Percentiles rank a stretch among this genome's conserved stretches.
Conservation (phyloP, 92 coral and sea anemone genomes). For the Phenganax stokvisi region DNA sequence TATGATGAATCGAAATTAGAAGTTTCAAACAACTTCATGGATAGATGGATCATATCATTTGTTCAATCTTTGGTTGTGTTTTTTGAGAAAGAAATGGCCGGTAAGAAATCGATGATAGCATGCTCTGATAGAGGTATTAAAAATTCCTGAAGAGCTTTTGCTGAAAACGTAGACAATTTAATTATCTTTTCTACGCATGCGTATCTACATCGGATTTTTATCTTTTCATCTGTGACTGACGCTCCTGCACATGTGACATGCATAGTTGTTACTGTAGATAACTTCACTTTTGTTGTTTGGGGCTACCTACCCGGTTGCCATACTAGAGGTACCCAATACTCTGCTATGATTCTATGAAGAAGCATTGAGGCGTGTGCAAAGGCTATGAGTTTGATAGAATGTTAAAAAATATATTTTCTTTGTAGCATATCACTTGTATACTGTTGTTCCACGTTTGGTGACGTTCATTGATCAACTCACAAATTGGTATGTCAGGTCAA, state of each 20-base stretch:
- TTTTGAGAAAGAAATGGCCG: slow-evolving; percentile 88
- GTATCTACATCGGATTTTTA: neutral
- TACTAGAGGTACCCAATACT: no score
- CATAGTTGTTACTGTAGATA: no score
- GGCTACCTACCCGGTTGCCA: no score
- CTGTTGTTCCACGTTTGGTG: slow-evolving; percentile 93
- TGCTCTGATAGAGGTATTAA: neutral
- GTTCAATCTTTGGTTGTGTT: slow-evolving; percentile 86
- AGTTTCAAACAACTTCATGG: slow-evolving; percentile 67
- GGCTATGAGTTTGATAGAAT: neutral
- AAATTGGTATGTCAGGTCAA: slow-evolving; percentile 90
- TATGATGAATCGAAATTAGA: slow-evolving; percentile 56
- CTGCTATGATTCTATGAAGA: no score
- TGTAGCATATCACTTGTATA: slow-evolving; percentile 82
- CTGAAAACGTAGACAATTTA: neutral
- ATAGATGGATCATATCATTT: slow-evolving; percentile 87
- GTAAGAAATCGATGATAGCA: slow-evolving; percentile 36
- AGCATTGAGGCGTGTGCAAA: no score
- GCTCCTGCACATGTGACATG: no score
- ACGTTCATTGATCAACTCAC: slow-evolving; percentile 92
- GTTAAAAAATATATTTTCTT: neutral
- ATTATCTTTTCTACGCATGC: neutral
- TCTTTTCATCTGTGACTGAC: no score
- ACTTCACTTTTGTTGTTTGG: no score
- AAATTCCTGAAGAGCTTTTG: neutral